Percentiles rank a stretch among this genome's conserved stretches.
Evolutionary conservation across 2,888 invertebrate species (phyloP).

Genomic region (Eudasyphora cyanicolor): DNA sequence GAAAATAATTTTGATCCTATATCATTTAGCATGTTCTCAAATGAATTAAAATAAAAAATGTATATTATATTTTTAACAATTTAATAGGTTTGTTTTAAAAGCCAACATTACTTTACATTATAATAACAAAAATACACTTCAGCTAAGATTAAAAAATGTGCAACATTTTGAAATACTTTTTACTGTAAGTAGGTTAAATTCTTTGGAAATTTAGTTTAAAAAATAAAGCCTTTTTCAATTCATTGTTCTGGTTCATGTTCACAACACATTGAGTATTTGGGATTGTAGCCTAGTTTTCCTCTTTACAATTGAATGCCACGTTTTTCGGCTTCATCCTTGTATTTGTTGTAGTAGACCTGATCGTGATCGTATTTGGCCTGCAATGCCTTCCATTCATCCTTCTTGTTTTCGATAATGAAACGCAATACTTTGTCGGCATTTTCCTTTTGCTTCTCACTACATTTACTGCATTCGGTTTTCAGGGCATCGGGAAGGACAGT

Average conservation of each 20-base stretch:
- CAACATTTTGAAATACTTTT: too few relatives aligned
- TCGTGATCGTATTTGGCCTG: slow-evolving; percentile 86
- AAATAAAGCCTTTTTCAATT: neutral
- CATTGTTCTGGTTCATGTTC: neutral
- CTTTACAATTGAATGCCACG: slow-evolving; percentile 79
- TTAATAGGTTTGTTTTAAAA: too few relatives aligned
- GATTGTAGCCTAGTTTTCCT: neutral
- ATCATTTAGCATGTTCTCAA: too few relatives aligned
- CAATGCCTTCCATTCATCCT: slow-evolving; percentile 84
- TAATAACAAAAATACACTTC: too few relatives aligned
- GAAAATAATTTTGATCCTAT: too few relatives aligned
- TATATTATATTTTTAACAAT: too few relatives aligned
- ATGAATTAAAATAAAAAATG: too few relatives aligned
- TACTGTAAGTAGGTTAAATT: too few relatives aligned
- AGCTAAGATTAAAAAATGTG: too few relatives aligned
- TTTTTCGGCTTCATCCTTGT: slow-evolving; percentile 82
- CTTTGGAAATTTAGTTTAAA: too few relatives aligned
- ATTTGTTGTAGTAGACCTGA: slow-evolving; percentile 84
- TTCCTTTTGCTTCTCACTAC: slow-evolving; percentile 83
- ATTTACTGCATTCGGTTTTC: slow-evolving; percentile 84
- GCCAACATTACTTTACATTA: too few relatives aligned
- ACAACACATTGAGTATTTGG: neutral
- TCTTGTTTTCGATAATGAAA: slow-evolving; percentile 85
- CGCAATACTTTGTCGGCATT: slow-evolving; percentile 84
- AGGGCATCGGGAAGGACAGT: slow-evolving; percentile 84